Evolutionary conservation across 2,888 invertebrate genomes (phyloP).

Genomic region (Tetropium fuscum): DNA sequence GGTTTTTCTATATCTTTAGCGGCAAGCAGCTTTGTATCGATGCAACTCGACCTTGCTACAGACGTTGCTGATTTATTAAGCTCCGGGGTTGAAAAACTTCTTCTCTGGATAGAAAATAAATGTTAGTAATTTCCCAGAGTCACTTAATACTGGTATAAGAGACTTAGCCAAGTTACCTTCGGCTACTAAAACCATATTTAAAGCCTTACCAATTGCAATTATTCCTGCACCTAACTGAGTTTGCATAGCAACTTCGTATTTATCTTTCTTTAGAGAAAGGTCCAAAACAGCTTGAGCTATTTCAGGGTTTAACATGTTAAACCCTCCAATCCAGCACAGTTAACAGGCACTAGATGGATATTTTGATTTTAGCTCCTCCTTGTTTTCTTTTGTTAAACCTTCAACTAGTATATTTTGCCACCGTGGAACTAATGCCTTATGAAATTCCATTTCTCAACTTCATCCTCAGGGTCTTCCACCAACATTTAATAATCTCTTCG

Average conservation of each 20-base stretch:
- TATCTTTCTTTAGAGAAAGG: constrained; percentile 11
- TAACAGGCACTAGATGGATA: constrained; percentile 6
- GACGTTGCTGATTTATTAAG: background rate
- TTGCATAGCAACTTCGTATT: constrained; percentile 5
- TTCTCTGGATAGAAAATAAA: background rate
- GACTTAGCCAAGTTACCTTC: constrained; percentile 2
- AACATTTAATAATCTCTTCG: constrained; percentile 8
- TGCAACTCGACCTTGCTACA: background rate
- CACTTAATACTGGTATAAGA: background rate
- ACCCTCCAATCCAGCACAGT: background rate
- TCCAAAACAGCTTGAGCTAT: constrained; percentile 1
- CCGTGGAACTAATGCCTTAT: constrained; percentile 6
- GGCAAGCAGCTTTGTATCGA: background rate
- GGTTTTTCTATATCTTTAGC: constrained; percentile 3
- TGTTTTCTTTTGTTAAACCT: constrained; percentile 1
- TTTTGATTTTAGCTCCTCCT: background rate
- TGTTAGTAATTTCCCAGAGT: constrained; percentile 1
- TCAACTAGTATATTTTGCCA: constrained; percentile 13
- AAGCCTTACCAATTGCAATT: constrained; percentile 7
- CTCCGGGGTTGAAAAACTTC: constrained; percentile 1
- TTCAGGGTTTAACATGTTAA: constrained; percentile 8
- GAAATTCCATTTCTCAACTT: background rate
- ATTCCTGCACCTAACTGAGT: constrained; percentile 13
- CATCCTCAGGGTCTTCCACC: constrained; percentile 7
- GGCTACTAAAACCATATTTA: background rate